Evolutionary conservation across 2,888 invertebrate species (phyloP), one percentile per base, ranked within the genome.

Genomic region (Drosophila rellima): DNA sequence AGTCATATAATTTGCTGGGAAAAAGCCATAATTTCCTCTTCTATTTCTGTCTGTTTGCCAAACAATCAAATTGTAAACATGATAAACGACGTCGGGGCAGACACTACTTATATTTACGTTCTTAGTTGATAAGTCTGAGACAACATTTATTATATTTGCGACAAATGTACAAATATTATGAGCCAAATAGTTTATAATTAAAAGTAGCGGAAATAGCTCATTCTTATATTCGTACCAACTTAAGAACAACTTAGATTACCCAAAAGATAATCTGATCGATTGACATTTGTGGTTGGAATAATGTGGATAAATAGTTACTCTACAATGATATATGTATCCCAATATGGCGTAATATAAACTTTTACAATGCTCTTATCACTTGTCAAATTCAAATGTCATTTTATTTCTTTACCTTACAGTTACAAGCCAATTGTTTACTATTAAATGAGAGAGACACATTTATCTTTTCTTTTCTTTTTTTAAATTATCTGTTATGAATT

Each of bases 1-100:
- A 26, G 31, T 68, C 56, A 64, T 40, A 77, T 62, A 56, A 61
- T 64, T 59, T 31, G 44, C 62, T 70, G 64, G 65, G 48, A 67
- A 68, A 37, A n/a, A 45, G 44, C 17, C 37, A 42, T 35, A 29
- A 64, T 44, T 69, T 64, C 15, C 11, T n/a, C 31, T 31, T 26
- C 37, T 35, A 26, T 52, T 42, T 54, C 13, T 29, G 10, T 10
- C n/a, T 37, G 45, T 23, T 52, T 8, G 10, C 10, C 39, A 48
- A 59, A 54, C 47, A 54, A 51, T 20, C 18, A 20, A 57, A 48
- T 51, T 59, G 37, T 18, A 13, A 60, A 35, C 8, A 11, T 56
- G 64, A 74, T 74, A 64, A 55, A 31, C 31, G n/a, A 15, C 3
- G 17, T 20, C 23, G 8, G 13, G 31, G 18, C 29, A 15, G 17